Evolutionary conservation across 2,888 invertebrate species (phyloP), one percentile per base, ranked within the genome.

Genomic region (Lottia gigantea): DNA sequence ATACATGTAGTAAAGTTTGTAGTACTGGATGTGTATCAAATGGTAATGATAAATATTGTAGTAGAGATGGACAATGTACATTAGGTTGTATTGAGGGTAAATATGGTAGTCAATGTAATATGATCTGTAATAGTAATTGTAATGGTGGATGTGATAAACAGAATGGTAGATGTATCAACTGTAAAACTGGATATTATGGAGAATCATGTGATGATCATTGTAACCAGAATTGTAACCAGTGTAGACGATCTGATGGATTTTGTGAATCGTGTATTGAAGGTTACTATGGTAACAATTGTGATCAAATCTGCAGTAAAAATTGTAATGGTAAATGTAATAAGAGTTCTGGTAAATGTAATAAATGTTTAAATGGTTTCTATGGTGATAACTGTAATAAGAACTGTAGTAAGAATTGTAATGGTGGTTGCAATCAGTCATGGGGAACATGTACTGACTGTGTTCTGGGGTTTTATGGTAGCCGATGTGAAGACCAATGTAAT

Each of bases 101-200:
- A 23, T 23, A 55, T 55, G 23, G 55, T 23, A 23, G 23, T 66
- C 77, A 75, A 62, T 64, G 67, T 19, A 45, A 73, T 61, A 62
- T 65, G 15, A 26, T n/a, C 1, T n/a, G 14, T 15, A 76, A 76
- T 73, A 14, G 14, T 15, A 62, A 47, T n/a, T 78, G 78, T 62
- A 70, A 71, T n/a, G 61, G 47, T 11, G 65, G 66, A 26, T 78
- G 78, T 68, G 23, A 62, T 16, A 63, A 68, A 3, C 62, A 55
- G 25, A 62, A 12, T 31, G 70, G 75, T 46, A 64, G 46, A 14
- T 79, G 80, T 70, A 49, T 68, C 1, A 66, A 62, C 12, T 79
- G 79, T 70, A 69, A 74, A 55, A 65, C 76, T 19, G 74, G 74
- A 11, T 74, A 64, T 63, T 78, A 75, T 71, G 80, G 80, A 12